These are phyloP conservation scores for Dexiosoma caninum DNA, from an alignment of 2,888 invertebrate species.

Conservation along the genomic window DNA sequence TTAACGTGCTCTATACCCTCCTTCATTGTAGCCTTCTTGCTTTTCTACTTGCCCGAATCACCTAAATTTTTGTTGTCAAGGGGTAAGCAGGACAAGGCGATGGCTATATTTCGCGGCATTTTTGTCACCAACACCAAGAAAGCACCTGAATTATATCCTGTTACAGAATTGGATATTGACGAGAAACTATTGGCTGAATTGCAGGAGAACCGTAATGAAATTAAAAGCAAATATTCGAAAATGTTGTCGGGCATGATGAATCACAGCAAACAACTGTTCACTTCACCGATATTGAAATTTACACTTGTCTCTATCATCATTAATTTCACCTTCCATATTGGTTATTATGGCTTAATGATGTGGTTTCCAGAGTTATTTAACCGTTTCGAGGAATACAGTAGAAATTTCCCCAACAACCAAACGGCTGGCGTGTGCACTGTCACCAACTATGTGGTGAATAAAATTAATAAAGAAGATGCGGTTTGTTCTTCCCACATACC, in stretches of 20 bases:
- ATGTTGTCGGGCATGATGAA: conserved; percentile 88
- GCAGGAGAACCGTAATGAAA: conserved; percentile 78
- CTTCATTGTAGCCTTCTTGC: conserved; percentile 89
- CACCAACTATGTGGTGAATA: conserved; percentile 85
- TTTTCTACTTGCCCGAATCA: conserved; percentile 92
- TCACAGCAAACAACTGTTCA: conserved; percentile 89
- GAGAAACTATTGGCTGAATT: conserved; percentile 78
- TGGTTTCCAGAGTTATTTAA: conserved; percentile 98
- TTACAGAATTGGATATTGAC: conserved; percentile 84
- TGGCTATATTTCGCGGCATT: conserved; percentile 89
- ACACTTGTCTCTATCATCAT: conserved; percentile 91
- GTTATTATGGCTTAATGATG: conserved; percentile 97
- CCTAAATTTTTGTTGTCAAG: conserved; percentile 91
- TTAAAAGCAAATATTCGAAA: conserved; percentile 83
- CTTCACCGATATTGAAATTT: conserved; percentile 89
- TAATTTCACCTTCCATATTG: conserved; percentile 95
- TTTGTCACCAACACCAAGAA: conserved; percentile 87
- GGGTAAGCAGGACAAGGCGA: conserved; percentile 87
- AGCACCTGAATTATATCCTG: conserved; percentile 86
- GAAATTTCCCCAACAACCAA: conserved; percentile 82
- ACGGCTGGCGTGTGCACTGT: conserved; percentile 85
- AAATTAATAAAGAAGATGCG: conserved; percentile 80
- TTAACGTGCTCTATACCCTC: conserved; percentile 93
- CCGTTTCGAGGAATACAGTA: conserved; percentile 89
- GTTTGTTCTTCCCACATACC: conserved; percentile 86